Evolutionary conservation across 2,797 vertebrate genomes (phyloP).

Genomic region (Clarias laeviceps): DNA sequence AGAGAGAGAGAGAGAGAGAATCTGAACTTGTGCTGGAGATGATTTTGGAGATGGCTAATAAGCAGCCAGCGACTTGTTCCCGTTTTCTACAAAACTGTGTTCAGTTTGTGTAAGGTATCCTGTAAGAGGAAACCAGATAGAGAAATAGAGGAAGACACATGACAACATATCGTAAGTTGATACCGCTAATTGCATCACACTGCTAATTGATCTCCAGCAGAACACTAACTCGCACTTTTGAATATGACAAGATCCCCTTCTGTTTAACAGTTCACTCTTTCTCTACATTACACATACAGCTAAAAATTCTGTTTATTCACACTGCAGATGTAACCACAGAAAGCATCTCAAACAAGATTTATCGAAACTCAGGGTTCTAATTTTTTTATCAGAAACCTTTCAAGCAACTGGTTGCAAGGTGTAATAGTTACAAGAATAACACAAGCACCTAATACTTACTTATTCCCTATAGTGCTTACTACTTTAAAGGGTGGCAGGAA

Average conservation of each 20-base stretch:
- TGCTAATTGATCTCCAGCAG: not conserved
- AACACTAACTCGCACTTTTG: not conserved
- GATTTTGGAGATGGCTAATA: not conserved
- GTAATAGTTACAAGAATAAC: not conserved
- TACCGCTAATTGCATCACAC: not conserved
- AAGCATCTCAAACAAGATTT: not conserved
- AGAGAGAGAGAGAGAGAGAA: not conserved
- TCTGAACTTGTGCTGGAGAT: not conserved
- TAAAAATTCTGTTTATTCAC: not conserved
- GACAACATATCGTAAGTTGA: not conserved
- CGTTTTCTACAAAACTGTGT: not conserved
- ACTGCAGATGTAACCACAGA: not conserved
- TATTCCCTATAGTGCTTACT: too few relatives aligned
- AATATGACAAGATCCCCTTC: not conserved
- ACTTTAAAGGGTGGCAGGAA: too few relatives aligned
- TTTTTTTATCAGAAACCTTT: not conserved
- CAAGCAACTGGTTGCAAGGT: not conserved
- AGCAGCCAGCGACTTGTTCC: not conserved
- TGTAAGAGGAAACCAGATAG: not conserved
- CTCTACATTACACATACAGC: not conserved
- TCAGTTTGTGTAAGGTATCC: not conserved
- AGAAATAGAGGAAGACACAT: not conserved
- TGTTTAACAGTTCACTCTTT: not conserved
- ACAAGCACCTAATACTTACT: not conserved
- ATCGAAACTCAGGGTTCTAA: not conserved